A percentile compares a stretch with the other conserved stretches of the same genome.
Evolutionary conservation across 2,113 vertebrate genomes (phyloP).

Genomic region (Cyprinodon variegatus): DNA sequence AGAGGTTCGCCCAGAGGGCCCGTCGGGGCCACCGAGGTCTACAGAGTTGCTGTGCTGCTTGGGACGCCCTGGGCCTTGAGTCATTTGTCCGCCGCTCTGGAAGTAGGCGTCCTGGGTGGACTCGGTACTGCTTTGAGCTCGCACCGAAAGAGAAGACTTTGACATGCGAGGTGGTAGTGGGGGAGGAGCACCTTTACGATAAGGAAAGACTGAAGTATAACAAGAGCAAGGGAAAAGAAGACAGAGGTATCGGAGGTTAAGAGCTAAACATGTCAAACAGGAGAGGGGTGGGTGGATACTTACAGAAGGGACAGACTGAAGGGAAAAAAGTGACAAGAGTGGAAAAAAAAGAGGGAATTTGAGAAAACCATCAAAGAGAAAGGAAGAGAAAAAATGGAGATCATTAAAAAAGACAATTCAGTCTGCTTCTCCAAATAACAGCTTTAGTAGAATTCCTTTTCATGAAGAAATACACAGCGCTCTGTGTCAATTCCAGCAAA

Average conservation of each 20-base stretch:
- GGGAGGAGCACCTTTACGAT: slow-evolving; percentile 93
- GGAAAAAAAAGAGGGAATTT: not conserved
- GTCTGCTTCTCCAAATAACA: slow-evolving; percentile 7
- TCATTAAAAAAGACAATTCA: slow-evolving; percentile 20
- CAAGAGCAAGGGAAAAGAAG: slow-evolving; percentile 50
- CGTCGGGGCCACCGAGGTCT: slow-evolving; percentile 83
- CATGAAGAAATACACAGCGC: slow-evolving; percentile 10
- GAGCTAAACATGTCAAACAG: slow-evolving; percentile 23
- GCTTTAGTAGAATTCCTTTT: not conserved
- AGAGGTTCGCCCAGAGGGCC: slow-evolving; percentile 68
- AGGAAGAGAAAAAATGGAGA: slow-evolving; percentile 33
- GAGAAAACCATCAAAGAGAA: slow-evolving; percentile 11
- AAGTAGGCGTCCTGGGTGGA: slow-evolving; percentile 95
- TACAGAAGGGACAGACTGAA: slow-evolving; percentile 63
- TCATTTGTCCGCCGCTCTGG: slow-evolving; percentile 80
- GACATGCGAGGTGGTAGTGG: slow-evolving; percentile 95
- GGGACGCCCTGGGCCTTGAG: slow-evolving; percentile 72
- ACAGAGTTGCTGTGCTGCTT: slow-evolving; percentile 92
- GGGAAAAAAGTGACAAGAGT: slow-evolving; percentile 10
- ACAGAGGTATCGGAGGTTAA: slow-evolving; percentile 60
- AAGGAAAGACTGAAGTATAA: slow-evolving; percentile 89
- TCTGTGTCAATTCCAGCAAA: slow-evolving; percentile 14
- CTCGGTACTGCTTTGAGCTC: slow-evolving; percentile 97
- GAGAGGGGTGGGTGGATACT: slow-evolving; percentile 43
- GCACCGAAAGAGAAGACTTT: slow-evolving; percentile 95